Base-by-base conservation (phyloP, 2,113 vertebrate species). In the Tachuris rubrigastra region DNA sequence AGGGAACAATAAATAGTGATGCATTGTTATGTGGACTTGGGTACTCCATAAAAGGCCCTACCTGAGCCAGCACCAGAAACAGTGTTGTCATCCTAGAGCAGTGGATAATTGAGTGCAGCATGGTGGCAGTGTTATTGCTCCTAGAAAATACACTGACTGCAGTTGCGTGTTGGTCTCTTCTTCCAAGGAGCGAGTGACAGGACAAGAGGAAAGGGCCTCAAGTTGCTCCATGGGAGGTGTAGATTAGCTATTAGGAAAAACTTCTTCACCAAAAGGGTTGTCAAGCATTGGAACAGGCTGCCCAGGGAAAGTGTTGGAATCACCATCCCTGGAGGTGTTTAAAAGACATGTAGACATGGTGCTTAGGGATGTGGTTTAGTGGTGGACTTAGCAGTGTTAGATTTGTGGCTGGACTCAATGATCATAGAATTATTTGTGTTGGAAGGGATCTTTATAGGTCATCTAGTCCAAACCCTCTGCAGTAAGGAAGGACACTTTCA, bases 281-380 rank as follows among this genome's bases (percentile, higher is more conserved):
- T 27, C 21, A 75, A 44, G 24, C 12, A 8, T 5, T 55, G 53
- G 7, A 86, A 39, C 8, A 19, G 28, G 14, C 25, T 76, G 9
- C 9, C 17, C 20, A 59, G 22, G 9, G 60, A 42, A 39, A 50
- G 10, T 19, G 20, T 3, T 17, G 10, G 35, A 52, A 28, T 53
- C 9, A 25, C 5, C 7, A 21, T 10, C 8, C 14, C 37, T 50
- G 42, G 47, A 63, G 12, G 18, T 75, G 25, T 83, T 88, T 60
- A 65, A 46, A 59, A 55, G 25, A 10, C 0, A 0, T 21, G 35
- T 41, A 63, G 49, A 6, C 5, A 0, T 10, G 9, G 12, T 47
- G 25, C 31, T 62, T 18, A 24, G 22, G 44, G 58, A 25, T 13
- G 1, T 14, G 33, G 9, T 76, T 91, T n/a, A 68, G 9, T 23